Percentiles rank a stretch among this genome's conserved stretches.
phyloP scores from a whole-genome alignment of 2,888 invertebrate genomes.

The Choreutis nemorana region DNA sequence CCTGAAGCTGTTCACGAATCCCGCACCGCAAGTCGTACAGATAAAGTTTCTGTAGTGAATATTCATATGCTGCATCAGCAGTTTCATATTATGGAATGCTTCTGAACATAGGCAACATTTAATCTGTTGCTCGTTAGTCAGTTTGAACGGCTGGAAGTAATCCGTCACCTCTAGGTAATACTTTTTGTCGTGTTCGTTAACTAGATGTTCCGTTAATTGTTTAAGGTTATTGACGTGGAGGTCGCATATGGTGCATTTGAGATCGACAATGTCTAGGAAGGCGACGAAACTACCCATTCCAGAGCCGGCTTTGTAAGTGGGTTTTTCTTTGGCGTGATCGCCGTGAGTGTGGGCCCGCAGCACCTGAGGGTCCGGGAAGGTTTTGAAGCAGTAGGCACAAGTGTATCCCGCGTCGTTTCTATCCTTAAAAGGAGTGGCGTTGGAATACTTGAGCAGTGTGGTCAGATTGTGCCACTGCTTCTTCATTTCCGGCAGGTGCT shows the following conservation, averaged over 20 bases:
- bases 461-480: conserved; percentile 56
- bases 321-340: conserved; percentile 43
- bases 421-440: conserved; percentile 52
- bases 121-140: conserved; percentile 39
- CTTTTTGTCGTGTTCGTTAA: conserved; percentile 37
- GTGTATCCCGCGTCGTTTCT: conserved; percentile 51
- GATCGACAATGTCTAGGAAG: conserved; percentile 44
- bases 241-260: conserved; percentile 46
- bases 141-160: conserved; percentile 44
- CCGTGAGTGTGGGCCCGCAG: conserved; percentile 36
- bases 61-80: conserved; percentile 56
- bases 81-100: conserved; percentile 47
- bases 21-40: conserved; percentile 50
- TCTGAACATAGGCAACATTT: conserved; percentile 46
- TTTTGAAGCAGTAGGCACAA: conserved; percentile 52
- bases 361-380: conserved; percentile 35
- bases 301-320: conserved; percentile 42
- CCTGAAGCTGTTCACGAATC: conserved; percentile 48
- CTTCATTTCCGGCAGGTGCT: conserved; percentile 42
- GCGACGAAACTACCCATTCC: conserved; percentile 49
- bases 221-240: conserved; percentile 29
- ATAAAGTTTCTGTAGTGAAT: conserved; percentile 51
- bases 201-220: conserved; percentile 35
- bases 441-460: conserved; percentile 43
- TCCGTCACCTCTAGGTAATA: conserved; percentile 43